Evolutionary conservation across 2,797 vertebrate species (phyloP), one percentile per base, ranked within the genome.

Genomic region (Australoheros facetus): DNA sequence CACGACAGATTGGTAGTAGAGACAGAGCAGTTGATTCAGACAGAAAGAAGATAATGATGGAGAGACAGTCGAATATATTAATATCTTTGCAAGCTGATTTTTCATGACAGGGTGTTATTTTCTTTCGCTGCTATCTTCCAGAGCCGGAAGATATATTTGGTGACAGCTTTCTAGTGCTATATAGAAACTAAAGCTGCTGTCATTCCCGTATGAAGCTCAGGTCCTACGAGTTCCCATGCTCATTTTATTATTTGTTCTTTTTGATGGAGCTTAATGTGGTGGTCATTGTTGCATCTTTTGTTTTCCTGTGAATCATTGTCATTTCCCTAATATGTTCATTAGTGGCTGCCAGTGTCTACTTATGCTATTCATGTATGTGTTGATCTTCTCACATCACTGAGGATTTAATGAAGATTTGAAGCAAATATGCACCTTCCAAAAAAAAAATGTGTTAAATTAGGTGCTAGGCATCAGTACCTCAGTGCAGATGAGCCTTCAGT

Each of bases 11-110:
- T 71, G 57, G 21, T 42, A 19, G 45, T 54, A 26, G 51, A 39
- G 72, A 77, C 9, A 13, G 66, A 78, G 30, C 3, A 14, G 34
- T 51, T 62, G 57, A 75, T 34, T 60, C 13, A 70, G 81, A 90
- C 78, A 85, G 78, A 83, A 79, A 39, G 45, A 83, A 60, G 74
- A 8, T 83, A 83, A 57, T 82, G 82, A 84, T 60, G 78, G 73
- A 84, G 83, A 64, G 82, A 79, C 79, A 39, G 56, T 45, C 75
- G 62, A 58, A 78, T 80, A 75, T 84, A 84, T 76, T 4, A 76
- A 82, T 72, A 55, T 86, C 66, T 79, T 28, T 76, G 42, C 8
- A 48, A 77, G 55, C 37, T 69, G 78, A 79, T 78, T 85, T 66
- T 60, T 51, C 21, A 19, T 76, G 48, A 81, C 73, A 72, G 26